These are phyloP conservation scores for Bradypodion pumilum DNA, from an alignment of 2,797 vertebrate genomes.

Conservation along the genomic window DNA sequence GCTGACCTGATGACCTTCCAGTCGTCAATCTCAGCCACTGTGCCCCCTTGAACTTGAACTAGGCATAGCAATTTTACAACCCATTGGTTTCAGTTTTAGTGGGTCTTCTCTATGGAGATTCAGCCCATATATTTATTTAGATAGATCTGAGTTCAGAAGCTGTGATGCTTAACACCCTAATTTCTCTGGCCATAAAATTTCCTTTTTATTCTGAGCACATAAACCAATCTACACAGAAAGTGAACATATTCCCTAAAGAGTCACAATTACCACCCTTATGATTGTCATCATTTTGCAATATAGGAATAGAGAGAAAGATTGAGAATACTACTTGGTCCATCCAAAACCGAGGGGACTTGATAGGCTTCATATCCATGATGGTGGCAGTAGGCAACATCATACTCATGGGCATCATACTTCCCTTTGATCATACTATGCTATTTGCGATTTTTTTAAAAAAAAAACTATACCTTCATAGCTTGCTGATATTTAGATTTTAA, in stretches of 20 bases:
- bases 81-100: background rate
- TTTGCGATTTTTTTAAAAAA: too few relatives aligned
- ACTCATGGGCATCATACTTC: background rate
- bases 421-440: too few relatives aligned
- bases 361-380: background rate
- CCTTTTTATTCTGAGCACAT: background rate
- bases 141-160: background rate
- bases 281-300: too few relatives aligned
- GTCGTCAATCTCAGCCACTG: too few relatives aligned
- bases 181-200: rapidly evolving
- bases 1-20: too few relatives aligned
- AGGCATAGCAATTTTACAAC: background rate
- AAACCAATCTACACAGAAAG: background rate
- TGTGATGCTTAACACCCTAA: background rate
- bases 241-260: background rate
- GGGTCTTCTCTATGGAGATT: background rate
- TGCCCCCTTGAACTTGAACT: too few relatives aligned
- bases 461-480: too few relatives aligned
- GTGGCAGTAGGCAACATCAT: background rate
- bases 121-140: background rate
- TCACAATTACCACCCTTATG: background rate
- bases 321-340: too few relatives aligned
- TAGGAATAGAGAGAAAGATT: too few relatives aligned
- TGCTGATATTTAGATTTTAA: too few relatives aligned
- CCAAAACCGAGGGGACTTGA: background rate